A percentile compares a stretch with the other conserved stretches of the same genome.
Conservation (phyloP, 2,888 invertebrate genomes). For the Luffia ferchaultella region DNA sequence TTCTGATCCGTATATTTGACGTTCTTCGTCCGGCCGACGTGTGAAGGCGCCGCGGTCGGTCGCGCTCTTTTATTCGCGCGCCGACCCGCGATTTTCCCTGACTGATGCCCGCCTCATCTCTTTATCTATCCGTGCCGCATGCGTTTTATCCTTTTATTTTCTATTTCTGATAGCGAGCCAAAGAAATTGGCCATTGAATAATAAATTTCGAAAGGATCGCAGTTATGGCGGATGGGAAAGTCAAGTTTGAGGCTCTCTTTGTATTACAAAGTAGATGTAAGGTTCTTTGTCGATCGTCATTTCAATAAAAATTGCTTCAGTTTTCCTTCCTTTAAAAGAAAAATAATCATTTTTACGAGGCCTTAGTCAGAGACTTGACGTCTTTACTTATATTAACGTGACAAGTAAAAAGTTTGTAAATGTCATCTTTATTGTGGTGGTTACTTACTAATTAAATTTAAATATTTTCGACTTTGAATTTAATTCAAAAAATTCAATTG, state of each 20-base stretch:
- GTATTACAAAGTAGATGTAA: background rate
- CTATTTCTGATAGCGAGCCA: slow-evolving; percentile 40
- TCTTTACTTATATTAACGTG: no score
- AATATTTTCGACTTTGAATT: no score
- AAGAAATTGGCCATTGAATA: slow-evolving; percentile 57
- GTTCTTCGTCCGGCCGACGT: slow-evolving; percentile 34
- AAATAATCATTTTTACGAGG: no score
- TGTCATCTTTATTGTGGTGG: no score
- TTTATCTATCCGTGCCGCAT: slow-evolving; percentile 39
- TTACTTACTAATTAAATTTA: no score
- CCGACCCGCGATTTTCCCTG: slow-evolving; percentile 11
- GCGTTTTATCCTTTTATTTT: slow-evolving; percentile 42
- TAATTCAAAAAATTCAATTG: no score
- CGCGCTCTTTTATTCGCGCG: slow-evolving; percentile 10
- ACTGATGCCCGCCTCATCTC: slow-evolving; percentile 23
- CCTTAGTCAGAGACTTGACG: no score
- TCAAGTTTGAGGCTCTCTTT: background rate
- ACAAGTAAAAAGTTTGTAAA: no score
- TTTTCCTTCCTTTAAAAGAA: background rate
- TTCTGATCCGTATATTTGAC: slow-evolving; percentile 41
- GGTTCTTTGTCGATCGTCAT: background rate
- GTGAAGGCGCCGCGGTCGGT: slow-evolving; percentile 21
- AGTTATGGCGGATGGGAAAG: background rate
- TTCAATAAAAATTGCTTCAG: background rate
- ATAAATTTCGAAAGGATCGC: slow-evolving; percentile 32